phyloP scores from a whole-genome alignment of 2,113 vertebrate species.

The Centropristis striata region DNA sequence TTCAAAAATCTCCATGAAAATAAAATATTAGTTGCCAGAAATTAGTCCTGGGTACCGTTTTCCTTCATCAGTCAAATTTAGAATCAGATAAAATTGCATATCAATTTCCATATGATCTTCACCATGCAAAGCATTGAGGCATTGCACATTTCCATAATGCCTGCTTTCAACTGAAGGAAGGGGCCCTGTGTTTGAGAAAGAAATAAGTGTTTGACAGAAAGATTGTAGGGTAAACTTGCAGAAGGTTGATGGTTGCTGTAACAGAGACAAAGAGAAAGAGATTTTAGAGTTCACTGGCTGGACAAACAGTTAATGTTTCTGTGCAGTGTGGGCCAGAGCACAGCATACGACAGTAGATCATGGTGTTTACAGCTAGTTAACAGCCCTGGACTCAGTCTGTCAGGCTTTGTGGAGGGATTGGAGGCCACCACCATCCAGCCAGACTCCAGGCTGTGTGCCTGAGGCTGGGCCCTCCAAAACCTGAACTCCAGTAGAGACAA shows the following conservation, averaged over 20 bases:
- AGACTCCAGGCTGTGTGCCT: constrained; percentile 38
- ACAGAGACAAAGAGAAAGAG: constrained; percentile 17
- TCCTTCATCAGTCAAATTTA: neutral
- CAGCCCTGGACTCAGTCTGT: constrained; percentile 38
- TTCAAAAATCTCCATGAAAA: neutral
- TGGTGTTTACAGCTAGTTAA: constrained; percentile 51
- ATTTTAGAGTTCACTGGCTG: constrained; percentile 36
- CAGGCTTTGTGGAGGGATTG: constrained; percentile 31
- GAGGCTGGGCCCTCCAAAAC: constrained; percentile 18
- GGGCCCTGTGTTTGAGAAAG: neutral
- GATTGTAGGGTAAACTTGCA: neutral
- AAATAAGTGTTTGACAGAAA: neutral
- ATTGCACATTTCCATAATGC: neutral
- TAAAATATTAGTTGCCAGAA: neutral
- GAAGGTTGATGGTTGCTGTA: constrained; percentile 15
- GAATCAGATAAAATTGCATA: neutral
- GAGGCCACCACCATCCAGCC: constrained; percentile 28
- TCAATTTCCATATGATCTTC: neutral
- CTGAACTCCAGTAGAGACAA: constrained; percentile 9
- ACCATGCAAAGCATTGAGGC: neutral
- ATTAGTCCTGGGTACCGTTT: neutral
- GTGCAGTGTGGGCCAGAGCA: constrained; percentile 15
- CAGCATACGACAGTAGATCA: constrained; percentile 48
- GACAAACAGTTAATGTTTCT: constrained; percentile 36
- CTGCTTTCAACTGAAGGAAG: neutral